Evolutionary conservation across 1,140 invertebrate genomes (phyloP).

Genomic region (Bombus pyrosoma): DNA sequence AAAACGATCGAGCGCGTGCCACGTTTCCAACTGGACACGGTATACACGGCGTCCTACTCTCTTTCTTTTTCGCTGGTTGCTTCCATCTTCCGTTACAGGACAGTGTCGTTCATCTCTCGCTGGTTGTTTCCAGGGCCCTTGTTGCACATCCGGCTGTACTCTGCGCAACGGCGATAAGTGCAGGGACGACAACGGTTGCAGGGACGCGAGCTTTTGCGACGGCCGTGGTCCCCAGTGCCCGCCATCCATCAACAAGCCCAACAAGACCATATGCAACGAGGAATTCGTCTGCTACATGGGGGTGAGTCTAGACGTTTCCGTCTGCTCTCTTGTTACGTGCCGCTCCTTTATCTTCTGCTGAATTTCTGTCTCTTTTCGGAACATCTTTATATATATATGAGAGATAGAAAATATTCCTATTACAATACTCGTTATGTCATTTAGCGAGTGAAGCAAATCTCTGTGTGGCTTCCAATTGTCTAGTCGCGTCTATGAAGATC

Average conservation of each 20-base stretch:
- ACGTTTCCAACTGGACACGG: constrained; percentile 5
- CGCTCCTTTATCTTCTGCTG: neutral
- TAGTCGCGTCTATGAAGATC: no score
- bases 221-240: constrained; percentile 92
- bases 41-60: neutral
- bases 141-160: constrained; percentile 94
- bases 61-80: neutral
- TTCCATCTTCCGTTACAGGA: neutral
- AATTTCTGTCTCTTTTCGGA: neutral
- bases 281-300: constrained; percentile 98
- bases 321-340: neutral
- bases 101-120: neutral
- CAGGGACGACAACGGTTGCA: constrained; percentile 95
- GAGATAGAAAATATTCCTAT: no score
- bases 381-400: neutral
- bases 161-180: constrained; percentile 94
- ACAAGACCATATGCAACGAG: constrained; percentile 96
- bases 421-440: no score
- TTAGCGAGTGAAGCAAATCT: no score
- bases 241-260: constrained; percentile 93
- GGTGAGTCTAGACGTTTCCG: constrained; percentile 84
- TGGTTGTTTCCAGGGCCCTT: constrained; percentile 90
- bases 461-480: no score
- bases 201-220: constrained; percentile 94
- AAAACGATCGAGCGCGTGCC: neutral